Evolutionary conservation across 37 sponge, comb jelly and placozoan species (phyloP), one percentile per base, ranked within the genome.

Genomic region (Agelas oroides): DNA sequence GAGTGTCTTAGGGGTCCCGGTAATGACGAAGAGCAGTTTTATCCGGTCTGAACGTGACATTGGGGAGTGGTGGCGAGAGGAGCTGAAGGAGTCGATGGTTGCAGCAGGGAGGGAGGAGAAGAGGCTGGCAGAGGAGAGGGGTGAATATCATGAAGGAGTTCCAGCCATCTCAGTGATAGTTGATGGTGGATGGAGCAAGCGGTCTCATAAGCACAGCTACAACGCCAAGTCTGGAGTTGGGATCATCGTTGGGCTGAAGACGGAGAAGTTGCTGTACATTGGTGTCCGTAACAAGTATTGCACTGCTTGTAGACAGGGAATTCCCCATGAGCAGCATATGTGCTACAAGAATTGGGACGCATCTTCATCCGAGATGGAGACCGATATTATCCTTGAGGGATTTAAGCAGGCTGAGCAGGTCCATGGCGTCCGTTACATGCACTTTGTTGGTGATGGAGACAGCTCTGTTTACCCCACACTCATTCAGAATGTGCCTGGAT

Each of bases 221-320:
- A 89, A 83, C 64, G 88, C 88, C 1, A 87, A 79, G 59, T 79
- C 80, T 27, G 88, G 88, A 20, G 88, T 80, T 3, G 76, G 63
- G 8, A 56, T 80, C 20, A 74, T 79, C n/a, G 56, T 89, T 78
- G 89, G 89, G 20, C 21, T 72, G 38, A 58, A 40, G 20, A 89
- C 79, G 0, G 60, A 70, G 41, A 77, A 83, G 66, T 59, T 89
- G 35, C 63, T 83, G 0, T 82, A 67, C 69, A 34, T 88, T 39
- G 89, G 82, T 8, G 73, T 87, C 11, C 81, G 88, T 1, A 79
- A 72, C 27, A 87, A 87, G 60, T 87, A 75, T 64, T 82, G 78
- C 40, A 18, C 71, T 8, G 61, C 66, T 18, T 88, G 89, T 69
- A 20, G 71, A 21, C 63, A 37, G 23, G 30, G 54, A 2, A 72